A percentile compares a stretch with the other conserved stretches of the same genome.
Evolutionary conservation across 1,140 invertebrate species (phyloP).

Genomic region (Contarinia nasturtii): DNA sequence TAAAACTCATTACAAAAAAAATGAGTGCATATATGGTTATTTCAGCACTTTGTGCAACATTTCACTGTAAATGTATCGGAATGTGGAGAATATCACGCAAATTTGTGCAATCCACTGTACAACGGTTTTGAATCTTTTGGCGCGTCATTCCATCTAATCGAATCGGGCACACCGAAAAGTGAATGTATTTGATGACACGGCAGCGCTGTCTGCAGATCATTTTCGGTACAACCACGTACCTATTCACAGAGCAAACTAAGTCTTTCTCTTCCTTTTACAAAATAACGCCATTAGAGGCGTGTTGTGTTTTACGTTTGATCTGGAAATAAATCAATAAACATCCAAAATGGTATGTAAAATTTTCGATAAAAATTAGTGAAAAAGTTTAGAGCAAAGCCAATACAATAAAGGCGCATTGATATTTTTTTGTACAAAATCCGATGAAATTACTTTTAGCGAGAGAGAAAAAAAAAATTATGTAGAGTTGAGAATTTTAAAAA

Average conservation of each 20-base stretch:
- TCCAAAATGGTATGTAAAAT: slow-evolving; percentile 63
- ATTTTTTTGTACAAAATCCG: slow-evolving; percentile 16
- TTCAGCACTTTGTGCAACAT: too few relatives aligned
- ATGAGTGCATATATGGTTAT: too few relatives aligned
- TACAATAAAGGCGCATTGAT: slow-evolving; percentile 16
- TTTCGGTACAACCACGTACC: too few relatives aligned
- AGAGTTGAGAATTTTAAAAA: background rate
- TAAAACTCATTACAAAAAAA: too few relatives aligned
- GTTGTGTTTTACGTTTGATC: slow-evolving; percentile 45
- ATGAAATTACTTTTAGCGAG: slow-evolving; percentile 8
- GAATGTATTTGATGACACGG: too few relatives aligned
- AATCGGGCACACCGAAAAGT: too few relatives aligned
- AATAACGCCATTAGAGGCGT: slow-evolving; percentile 69
- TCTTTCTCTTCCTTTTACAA: slow-evolving; percentile 34
- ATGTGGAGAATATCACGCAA: too few relatives aligned
- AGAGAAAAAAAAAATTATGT: slow-evolving; percentile 16
- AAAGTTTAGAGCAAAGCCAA: slow-evolving; percentile 12
- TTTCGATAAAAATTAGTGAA: slow-evolving; percentile 18
- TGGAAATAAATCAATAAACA: slow-evolving; percentile 54
- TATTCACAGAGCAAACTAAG: background rate
- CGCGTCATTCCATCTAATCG: too few relatives aligned
- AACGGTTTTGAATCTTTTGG: too few relatives aligned
- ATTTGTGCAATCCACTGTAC: too few relatives aligned
- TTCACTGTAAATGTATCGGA: too few relatives aligned
- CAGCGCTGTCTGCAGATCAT: too few relatives aligned